phyloP scores from a whole-genome alignment of 2,888 invertebrate genomes.

The Abscondita cerata region DNA sequence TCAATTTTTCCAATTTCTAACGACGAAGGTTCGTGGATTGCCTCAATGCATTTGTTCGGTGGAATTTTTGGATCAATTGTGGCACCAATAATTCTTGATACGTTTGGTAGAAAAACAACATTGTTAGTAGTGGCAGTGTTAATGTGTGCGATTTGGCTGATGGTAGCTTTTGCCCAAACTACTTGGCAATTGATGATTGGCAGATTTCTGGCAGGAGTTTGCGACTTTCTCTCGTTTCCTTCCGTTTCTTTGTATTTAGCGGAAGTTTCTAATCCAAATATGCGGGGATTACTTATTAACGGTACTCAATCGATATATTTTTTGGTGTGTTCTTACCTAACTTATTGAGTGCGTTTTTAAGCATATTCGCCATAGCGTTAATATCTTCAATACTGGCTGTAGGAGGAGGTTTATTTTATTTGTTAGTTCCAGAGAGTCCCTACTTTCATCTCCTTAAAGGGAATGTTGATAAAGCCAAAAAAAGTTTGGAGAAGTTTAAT shows the following conservation, averaged over 20 bases:
- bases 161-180: slow-evolving; percentile 66
- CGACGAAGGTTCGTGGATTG: no score
- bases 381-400: slow-evolving; percentile 65
- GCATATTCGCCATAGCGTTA: slow-evolving; percentile 62
- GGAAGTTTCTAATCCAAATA: slow-evolving; percentile 65
- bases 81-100: slow-evolving; percentile 67
- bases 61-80: slow-evolving; percentile 68
- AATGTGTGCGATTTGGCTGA: slow-evolving; percentile 69
- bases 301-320: slow-evolving; percentile 61
- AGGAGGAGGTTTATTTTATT: slow-evolving; percentile 65
- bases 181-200: slow-evolving; percentile 64
- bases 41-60: slow-evolving; percentile 70
- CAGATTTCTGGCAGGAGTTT: slow-evolving; percentile 64
- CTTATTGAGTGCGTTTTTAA: slow-evolving; percentile 65
- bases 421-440: slow-evolving; percentile 71
- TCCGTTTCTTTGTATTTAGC: slow-evolving; percentile 67
- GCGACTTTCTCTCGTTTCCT: slow-evolving; percentile 57
- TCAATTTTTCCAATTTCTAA: slow-evolving; percentile 59
- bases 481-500: slow-evolving; percentile 65
- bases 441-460: slow-evolving; percentile 56
- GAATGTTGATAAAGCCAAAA: slow-evolving; percentile 57
- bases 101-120: no score
- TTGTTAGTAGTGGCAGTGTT: no score
- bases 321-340: slow-evolving; percentile 67
- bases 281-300: slow-evolving; percentile 67